These are phyloP conservation scores for Psophia crepitans DNA, from an alignment of 2,113 vertebrate genomes.

Conservation along the genomic window DNA sequence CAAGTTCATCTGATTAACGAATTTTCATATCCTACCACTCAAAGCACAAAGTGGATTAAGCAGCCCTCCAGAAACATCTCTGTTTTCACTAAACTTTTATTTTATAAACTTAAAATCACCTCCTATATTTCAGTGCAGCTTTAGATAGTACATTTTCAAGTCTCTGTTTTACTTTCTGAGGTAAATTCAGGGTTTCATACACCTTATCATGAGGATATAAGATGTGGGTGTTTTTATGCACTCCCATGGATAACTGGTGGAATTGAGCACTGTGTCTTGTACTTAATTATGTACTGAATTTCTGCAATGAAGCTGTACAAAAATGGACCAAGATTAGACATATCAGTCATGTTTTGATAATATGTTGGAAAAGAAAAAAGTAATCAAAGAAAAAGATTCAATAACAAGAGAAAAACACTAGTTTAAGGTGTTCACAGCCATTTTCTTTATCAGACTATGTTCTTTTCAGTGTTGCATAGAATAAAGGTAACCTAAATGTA, in stretches of 20 bases:
- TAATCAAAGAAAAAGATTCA: background rate
- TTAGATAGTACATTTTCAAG: background rate
- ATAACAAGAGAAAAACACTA: background rate
- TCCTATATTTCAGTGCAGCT: background rate
- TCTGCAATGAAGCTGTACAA: background rate
- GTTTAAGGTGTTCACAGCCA: background rate
- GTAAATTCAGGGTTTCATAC: background rate
- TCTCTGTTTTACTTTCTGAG: background rate
- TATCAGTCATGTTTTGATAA: background rate
- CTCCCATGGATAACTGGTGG: background rate
- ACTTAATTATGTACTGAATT: background rate
- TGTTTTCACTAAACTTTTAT: background rate
- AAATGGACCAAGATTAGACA: background rate
- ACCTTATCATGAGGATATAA: background rate
- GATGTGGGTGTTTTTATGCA: background rate
- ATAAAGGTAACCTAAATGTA: background rate
- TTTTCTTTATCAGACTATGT: background rate
- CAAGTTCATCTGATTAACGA: background rate
- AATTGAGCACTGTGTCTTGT: background rate
- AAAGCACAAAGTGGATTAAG: background rate
- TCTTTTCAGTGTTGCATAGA: background rate
- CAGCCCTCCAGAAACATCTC: background rate
- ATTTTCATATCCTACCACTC: background rate
- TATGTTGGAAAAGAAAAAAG: background rate
- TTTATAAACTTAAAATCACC: background rate